Conservation (phyloP, 2,888 invertebrate genomes). For the Tribolium freemani region DNA sequence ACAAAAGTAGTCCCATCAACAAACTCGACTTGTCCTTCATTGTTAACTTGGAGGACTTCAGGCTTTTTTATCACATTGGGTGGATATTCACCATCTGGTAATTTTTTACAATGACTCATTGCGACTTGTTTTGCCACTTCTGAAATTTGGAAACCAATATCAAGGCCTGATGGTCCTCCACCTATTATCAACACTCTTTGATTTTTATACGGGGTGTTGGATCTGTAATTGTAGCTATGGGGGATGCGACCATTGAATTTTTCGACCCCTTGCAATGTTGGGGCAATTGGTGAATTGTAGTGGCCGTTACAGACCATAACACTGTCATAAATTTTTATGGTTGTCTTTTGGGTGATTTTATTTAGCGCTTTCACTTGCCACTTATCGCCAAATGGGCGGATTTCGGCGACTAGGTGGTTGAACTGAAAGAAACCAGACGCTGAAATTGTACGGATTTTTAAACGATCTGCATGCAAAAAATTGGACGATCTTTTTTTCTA, state of each 20-base stretch:
- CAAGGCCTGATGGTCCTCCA: slow-evolving; percentile 89
- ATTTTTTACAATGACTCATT: slow-evolving; percentile 74
- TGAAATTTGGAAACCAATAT: slow-evolving; percentile 80
- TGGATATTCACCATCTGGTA: slow-evolving; percentile 47
- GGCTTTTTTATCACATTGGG: slow-evolving; percentile 12
- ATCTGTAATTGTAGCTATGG: too few species aligned
- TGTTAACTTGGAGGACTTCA: slow-evolving; percentile 72
- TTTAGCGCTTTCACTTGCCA: slow-evolving; percentile 77
- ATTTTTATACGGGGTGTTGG: too few species aligned
- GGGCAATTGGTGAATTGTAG: slow-evolving; percentile 83
- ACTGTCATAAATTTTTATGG: slow-evolving; percentile 77
- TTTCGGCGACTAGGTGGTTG: slow-evolving; percentile 65
- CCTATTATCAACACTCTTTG: slow-evolving; percentile 70
- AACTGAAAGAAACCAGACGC: slow-evolving; percentile 49
- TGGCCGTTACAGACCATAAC: slow-evolving; percentile 90
- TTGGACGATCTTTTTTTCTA: too few species aligned
- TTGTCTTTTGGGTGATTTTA: slow-evolving; percentile 68
- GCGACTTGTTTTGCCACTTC: slow-evolving; percentile 71
- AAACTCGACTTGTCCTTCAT: slow-evolving; percentile 69
- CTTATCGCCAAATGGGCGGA: slow-evolving; percentile 69
- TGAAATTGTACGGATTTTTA: too few species aligned
- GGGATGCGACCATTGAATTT: too few species aligned
- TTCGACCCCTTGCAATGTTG: slow-evolving; percentile 58
- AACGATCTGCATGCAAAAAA: too few species aligned
- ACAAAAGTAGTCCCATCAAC: slow-evolving; percentile 76